These are phyloP conservation scores for Busseola fusca DNA, from an alignment of 2,888 invertebrate genomes.

Conservation along the genomic window DNA sequence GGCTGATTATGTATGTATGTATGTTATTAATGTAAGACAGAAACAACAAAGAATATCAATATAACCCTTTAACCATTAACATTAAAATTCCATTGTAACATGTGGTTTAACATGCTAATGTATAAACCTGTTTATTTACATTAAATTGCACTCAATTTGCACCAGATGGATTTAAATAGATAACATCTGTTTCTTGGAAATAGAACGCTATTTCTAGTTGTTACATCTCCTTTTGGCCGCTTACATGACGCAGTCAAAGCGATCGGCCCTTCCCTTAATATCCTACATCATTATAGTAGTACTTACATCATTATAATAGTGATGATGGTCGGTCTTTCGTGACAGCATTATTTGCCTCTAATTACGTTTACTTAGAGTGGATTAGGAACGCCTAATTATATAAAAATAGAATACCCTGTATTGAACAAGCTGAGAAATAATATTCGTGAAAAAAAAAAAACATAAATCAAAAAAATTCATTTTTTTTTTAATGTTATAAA, in stretches of 20 bases:
- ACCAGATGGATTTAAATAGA: slow-evolving; percentile 44
- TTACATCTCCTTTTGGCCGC: slow-evolving; percentile 6
- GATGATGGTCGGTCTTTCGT: slow-evolving; percentile 29
- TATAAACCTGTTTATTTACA: slow-evolving; percentile 44
- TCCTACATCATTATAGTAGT: not conserved
- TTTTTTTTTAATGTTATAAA: no score
- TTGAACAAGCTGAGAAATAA: no score
- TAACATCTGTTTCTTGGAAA: slow-evolving; percentile 49
- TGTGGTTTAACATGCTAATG: slow-evolving; percentile 34
- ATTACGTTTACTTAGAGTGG: not conserved
- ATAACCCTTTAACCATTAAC: slow-evolving; percentile 27
- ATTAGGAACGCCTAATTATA: not conserved
- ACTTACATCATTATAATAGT: slow-evolving; percentile 15
- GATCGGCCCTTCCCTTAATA: slow-evolving; percentile 4
- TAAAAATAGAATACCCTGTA: no score
- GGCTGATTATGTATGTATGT: no score
- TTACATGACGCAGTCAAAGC: slow-evolving; percentile 8
- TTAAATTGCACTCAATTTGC: slow-evolving; percentile 52
- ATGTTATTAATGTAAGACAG: no score
- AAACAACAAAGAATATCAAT: slow-evolving; percentile 16
- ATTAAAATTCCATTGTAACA: slow-evolving; percentile 31
- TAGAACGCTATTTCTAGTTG: slow-evolving; percentile 50
- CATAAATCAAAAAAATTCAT: no score
- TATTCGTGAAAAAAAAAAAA: no score
- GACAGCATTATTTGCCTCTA: not conserved